Conservation (phyloP, 2,888 invertebrate species). For the Marronus borbonicus region DNA sequence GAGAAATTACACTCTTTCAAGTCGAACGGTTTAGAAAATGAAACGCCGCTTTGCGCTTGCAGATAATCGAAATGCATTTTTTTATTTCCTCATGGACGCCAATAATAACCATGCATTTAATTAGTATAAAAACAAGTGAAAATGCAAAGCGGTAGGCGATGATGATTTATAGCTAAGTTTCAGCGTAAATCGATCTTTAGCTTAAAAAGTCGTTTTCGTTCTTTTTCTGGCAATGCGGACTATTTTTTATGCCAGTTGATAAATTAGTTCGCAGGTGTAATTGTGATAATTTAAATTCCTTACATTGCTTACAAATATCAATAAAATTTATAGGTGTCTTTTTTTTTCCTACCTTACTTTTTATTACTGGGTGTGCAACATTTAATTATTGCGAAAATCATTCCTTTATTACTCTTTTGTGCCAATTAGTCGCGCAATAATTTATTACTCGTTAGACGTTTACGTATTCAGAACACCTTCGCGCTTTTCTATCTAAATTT, state of each 20-base stretch:
- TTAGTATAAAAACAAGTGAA: constrained; percentile 28
- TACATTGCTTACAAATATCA: constrained; percentile 18
- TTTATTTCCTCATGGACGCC: background rate
- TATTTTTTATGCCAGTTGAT: background rate
- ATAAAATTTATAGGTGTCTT: background rate
- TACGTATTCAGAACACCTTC: too few species aligned
- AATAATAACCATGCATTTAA: constrained; percentile 30
- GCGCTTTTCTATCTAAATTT: too few species aligned
- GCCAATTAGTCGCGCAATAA: constrained; percentile 19
- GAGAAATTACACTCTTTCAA: constrained; percentile 20
- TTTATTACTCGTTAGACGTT: background rate
- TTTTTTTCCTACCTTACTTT: background rate
- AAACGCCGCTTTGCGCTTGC: background rate
- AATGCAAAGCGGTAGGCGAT: constrained; percentile 20
- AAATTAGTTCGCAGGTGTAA: constrained; percentile 17
- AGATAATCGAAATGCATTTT: constrained; percentile 28
- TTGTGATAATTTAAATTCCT: constrained; percentile 22
- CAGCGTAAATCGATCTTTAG: constrained; percentile 6
- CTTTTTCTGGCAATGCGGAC: background rate
- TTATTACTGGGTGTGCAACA: background rate
- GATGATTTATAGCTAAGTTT: constrained; percentile 21
- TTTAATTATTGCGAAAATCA: background rate
- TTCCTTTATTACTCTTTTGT: constrained; percentile 13
- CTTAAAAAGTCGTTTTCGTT: constrained; percentile 6
- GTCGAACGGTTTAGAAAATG: constrained; percentile 23